phyloP scores from a whole-genome alignment of 2,113 vertebrate species.

The Ahaetulla prasina region DNA sequence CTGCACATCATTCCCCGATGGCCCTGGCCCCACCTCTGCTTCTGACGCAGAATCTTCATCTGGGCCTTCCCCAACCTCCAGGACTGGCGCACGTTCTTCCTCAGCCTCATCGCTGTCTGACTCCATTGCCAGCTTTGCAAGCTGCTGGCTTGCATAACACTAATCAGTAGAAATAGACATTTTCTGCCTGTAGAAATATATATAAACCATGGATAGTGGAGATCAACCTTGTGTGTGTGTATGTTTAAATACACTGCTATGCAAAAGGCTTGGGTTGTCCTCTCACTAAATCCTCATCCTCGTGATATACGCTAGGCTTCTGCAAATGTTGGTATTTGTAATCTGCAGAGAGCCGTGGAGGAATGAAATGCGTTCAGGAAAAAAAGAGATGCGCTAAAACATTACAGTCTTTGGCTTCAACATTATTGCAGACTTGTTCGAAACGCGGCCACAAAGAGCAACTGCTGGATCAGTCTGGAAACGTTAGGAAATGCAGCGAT shows the following conservation, averaged over 20 bases:
- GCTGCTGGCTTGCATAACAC: too few relatives aligned
- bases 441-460: background rate
- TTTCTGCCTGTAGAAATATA: background rate
- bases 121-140: too few relatives aligned
- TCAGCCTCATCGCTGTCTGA: too few relatives aligned
- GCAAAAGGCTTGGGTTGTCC: background rate
- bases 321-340: background rate
- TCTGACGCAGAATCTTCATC: too few relatives aligned
- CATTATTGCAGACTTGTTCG: too few relatives aligned
- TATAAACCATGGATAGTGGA: background rate
- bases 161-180: slow-evolving; percentile 16
- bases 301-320: too few relatives aligned
- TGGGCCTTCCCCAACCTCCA: too few relatives aligned
- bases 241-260: background rate
- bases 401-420: background rate
- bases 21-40: too few relatives aligned
- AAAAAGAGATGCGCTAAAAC: background rate
- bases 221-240: background rate
- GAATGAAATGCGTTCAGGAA: background rate
- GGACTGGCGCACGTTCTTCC: too few relatives aligned
- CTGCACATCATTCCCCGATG: too few relatives aligned
- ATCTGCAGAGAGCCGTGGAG: background rate
- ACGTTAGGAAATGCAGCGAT: background rate
- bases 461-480: background rate
- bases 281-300: background rate